Evolutionary conservation across 2,113 vertebrate species (phyloP).

Genomic region (Ursus arctos): DNA sequence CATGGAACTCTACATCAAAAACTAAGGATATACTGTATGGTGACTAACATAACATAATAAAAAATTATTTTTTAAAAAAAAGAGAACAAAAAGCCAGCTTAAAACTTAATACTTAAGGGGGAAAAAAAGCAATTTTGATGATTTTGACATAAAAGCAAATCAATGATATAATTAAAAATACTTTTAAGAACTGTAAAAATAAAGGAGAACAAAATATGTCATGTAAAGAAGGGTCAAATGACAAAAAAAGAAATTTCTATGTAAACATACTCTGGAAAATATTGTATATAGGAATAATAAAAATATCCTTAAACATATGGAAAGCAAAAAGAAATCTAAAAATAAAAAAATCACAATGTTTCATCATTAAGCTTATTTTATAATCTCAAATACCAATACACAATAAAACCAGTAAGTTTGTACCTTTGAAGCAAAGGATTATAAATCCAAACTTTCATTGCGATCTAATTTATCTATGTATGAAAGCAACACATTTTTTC

Average conservation of each 20-base stretch:
- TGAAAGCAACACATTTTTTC: background rate
- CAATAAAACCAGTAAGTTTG: background rate
- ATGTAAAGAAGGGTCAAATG: background rate
- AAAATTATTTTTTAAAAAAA: too few relatives aligned
- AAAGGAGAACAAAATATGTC: background rate
- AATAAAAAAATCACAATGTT: background rate
- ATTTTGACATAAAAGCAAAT: background rate
- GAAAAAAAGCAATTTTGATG: background rate
- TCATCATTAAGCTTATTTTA: background rate
- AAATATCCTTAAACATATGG: background rate
- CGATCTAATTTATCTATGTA: background rate
- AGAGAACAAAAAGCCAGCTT: background rate
- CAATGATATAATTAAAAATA: background rate
- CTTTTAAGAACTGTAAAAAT: background rate
- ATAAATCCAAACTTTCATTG: background rate
- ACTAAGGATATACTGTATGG: too few relatives aligned
- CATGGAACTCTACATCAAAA: too few relatives aligned
- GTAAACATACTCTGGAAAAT: background rate
- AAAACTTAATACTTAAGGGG: background rate
- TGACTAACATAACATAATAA: too few relatives aligned
- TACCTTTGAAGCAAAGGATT: background rate
- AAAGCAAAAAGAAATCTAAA: background rate
- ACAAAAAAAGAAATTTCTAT: background rate
- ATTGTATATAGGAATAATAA: background rate
- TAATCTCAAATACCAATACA: background rate